Base-by-base conservation (phyloP, 2,797 vertebrate genomes). In the Toxotes lorentzi region DNA sequence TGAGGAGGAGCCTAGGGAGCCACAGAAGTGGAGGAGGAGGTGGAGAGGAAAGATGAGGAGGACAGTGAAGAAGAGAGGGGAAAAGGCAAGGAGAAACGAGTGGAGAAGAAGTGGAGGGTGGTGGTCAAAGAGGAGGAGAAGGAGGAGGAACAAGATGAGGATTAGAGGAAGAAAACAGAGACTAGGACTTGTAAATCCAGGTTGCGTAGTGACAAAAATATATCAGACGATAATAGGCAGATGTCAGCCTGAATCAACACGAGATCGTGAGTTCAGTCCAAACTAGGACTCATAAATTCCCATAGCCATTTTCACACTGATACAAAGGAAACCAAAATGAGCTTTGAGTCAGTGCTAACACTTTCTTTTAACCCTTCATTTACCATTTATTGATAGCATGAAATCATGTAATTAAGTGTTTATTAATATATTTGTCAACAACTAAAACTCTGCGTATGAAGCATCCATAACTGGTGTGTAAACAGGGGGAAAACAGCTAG, bases 1-100 rank as follows among this genome's bases (percentile, higher is more conserved):
- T 54, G 98, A 99, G 91, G 98, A 98, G 84, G 98, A 98, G 89
- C 97, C 98, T 99, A 35, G 82, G 77, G 82, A 90, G 76, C 70
- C 59, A 41, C 23, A 30, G 72, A 76, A 61, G 72, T 73, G 68
- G 60, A 72, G 81, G 65, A 80, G 69, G 69, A 57, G 51, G 57
- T 47, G 45, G 56, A 30, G 32, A 70, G 64, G 58, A 43, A 41
- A n/a, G 59, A 53, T 60, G 34, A 65, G 64, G 56, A 78, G 69
- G 40, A 65, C 69, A 66, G 40, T 10, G 40, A 61, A 13, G 27
- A 48, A 41, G 48, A 5, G 5, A n/a, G 14, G 40, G 30, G 34
- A 41, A 0, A 41, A 40, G 64, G 19, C 4, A 38, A 5, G 40
- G 23, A 34, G 32, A 54, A 57, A 32, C 13, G 54, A 60, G n/a